Evolutionary conservation across 2,888 invertebrate genomes (phyloP).

Genomic region (Synanthedon vespiformis): DNA sequence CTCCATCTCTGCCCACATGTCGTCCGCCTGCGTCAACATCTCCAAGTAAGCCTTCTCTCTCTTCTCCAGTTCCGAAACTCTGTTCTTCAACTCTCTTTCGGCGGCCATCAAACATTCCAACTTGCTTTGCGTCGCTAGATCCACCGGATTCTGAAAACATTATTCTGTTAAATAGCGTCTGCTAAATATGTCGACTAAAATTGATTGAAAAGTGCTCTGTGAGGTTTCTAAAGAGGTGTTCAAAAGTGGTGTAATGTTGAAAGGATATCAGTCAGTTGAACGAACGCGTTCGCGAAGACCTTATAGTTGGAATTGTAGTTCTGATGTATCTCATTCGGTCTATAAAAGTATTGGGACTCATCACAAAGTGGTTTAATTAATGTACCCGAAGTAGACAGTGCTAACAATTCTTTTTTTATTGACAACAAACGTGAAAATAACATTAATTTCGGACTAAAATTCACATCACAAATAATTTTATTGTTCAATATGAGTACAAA

Average conservation of each 20-base stretch:
- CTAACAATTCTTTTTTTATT: not conserved
- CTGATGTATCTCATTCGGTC: too few relatives aligned
- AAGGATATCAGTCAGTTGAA: too few relatives aligned
- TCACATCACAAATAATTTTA: not conserved
- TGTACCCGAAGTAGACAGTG: too few relatives aligned
- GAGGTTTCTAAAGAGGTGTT: too few relatives aligned
- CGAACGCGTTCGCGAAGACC: too few relatives aligned
- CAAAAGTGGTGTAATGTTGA: too few relatives aligned
- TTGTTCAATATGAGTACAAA: too few relatives aligned
- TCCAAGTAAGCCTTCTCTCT: constrained; percentile 77
- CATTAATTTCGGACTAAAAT: not conserved
- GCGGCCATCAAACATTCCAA: constrained; percentile 53
- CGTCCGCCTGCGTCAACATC: constrained; percentile 78
- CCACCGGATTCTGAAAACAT: constrained; percentile 31
- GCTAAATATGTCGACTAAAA: too few relatives aligned
- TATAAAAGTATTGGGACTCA: too few relatives aligned
- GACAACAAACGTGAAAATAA: not conserved
- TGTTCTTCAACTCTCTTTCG: constrained; percentile 72
- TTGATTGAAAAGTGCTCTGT: too few relatives aligned
- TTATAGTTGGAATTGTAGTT: too few relatives aligned
- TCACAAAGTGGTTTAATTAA: too few relatives aligned
- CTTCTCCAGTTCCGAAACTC: constrained; percentile 73
- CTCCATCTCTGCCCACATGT: constrained; percentile 78
- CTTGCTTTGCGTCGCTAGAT: constrained; percentile 26
- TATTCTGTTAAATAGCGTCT: not conserved